These are phyloP conservation scores for Rana temporaria DNA, from an alignment of 2,113 vertebrate genomes.

Conservation along the genomic window DNA sequence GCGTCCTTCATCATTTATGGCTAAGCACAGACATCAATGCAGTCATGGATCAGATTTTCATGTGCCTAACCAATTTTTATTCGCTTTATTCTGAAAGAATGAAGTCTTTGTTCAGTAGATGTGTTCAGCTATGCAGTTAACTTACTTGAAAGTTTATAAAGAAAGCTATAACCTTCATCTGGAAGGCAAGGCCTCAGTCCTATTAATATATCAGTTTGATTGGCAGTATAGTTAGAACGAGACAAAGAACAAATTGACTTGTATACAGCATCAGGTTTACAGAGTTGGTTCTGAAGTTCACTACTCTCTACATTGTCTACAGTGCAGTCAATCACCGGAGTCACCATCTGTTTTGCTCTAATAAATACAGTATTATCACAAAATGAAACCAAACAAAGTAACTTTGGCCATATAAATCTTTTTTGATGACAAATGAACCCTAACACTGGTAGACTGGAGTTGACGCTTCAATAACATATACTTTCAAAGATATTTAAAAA, in stretches of 20 bases:
- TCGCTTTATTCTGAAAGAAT: neutral
- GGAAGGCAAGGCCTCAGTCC: constrained; percentile 30
- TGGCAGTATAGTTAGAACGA: constrained; percentile 44
- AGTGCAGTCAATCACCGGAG: constrained; percentile 39
- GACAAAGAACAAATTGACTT: constrained; percentile 44
- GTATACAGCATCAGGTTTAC: constrained; percentile 36
- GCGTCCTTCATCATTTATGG: too few species aligned
- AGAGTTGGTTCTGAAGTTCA: constrained; percentile 35
- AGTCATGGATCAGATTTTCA: neutral
- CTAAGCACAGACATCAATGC: neutral
- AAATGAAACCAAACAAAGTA: constrained; percentile 28
- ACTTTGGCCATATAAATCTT: constrained; percentile 30
- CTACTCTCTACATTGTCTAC: constrained; percentile 23
- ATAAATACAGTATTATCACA: constrained; percentile 44
- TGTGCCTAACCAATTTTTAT: neutral
- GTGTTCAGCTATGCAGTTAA: constrained; percentile 27
- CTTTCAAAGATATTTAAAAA: neutral
- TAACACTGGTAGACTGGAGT: neutral
- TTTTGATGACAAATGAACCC: constrained; percentile 15
- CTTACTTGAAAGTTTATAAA: constrained; percentile 33
- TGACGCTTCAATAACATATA: neutral
- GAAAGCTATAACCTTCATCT: constrained; percentile 42
- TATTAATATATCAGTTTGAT: constrained; percentile 47
- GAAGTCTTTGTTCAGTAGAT: constrained; percentile 2
- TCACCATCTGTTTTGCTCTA: constrained; percentile 45